phyloP scores from a whole-genome alignment of 2,888 invertebrate species.

The Dioctria linearis region DNA sequence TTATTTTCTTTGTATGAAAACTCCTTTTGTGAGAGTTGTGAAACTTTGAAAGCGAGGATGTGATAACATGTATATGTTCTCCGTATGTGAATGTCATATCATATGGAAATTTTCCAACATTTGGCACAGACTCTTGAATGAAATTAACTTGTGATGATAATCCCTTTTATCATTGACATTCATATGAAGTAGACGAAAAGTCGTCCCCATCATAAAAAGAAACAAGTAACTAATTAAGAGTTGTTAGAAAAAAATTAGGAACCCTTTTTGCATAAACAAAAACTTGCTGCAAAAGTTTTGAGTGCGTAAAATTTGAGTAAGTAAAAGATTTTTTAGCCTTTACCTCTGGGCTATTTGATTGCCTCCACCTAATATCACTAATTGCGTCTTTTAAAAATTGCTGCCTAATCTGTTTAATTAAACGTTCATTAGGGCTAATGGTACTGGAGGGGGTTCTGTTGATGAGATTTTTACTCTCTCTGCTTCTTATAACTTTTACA shows the following conservation, averaged over 20 bases:
- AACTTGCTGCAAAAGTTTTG: neutral
- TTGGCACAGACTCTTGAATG: neutral
- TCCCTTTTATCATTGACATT: neutral
- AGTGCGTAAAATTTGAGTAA: neutral
- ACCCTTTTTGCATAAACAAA: neutral
- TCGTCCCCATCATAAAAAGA: neutral
- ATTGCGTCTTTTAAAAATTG: neutral
- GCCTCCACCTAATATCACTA: slow-evolving; percentile 6
- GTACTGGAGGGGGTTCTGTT: neutral
- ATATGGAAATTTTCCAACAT: neutral
- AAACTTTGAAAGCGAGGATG: neutral
- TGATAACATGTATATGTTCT: neutral
- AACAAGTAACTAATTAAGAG: slow-evolving; percentile 6
- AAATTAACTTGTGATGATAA: no score
- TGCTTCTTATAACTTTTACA: neutral
- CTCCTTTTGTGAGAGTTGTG: slow-evolving; percentile 12
- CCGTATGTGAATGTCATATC: neutral
- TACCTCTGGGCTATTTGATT: neutral
- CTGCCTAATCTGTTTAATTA: slow-evolving; percentile 6
- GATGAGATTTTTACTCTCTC: neutral
- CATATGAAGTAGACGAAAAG: neutral
- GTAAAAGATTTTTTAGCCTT: neutral
- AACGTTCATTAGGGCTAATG: neutral
- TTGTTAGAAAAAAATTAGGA: neutral
- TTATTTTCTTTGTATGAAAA: slow-evolving; percentile 20